Evolutionary conservation across 2,113 vertebrate genomes (phyloP).

Genomic region (Otocyon megalotis): DNA sequence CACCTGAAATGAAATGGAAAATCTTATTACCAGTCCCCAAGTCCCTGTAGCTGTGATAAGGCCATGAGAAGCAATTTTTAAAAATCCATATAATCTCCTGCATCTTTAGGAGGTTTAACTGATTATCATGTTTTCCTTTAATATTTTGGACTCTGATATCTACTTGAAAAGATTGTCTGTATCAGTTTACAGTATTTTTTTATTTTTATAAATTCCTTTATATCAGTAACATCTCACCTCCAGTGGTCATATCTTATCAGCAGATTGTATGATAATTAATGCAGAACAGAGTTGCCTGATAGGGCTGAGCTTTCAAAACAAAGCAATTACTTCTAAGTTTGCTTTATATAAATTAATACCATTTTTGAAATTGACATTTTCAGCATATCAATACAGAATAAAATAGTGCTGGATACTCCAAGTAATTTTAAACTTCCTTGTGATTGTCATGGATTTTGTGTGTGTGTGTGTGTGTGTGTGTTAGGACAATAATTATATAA

Average conservation of each 20-base stretch:
- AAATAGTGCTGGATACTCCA: background rate
- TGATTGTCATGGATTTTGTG: background rate
- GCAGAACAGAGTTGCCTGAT: background rate
- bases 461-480: background rate
- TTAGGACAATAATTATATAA: background rate
- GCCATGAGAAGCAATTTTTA: slow-evolving; percentile 1
- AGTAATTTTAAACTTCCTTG: background rate
- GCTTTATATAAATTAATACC: background rate
- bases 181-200: background rate
- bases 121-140: slow-evolving; percentile 36
- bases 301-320: background rate
- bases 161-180: background rate
- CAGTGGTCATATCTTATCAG: background rate
- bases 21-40: slow-evolving; percentile 19
- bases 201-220: background rate
- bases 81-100: slow-evolving; percentile 3
- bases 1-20: slow-evolving; percentile 51
- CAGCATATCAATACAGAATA: background rate
- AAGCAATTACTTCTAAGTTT: background rate
- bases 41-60: background rate
- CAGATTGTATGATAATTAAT: background rate
- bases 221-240: background rate
- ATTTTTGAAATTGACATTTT: background rate
- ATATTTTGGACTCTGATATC: slow-evolving; percentile 1
- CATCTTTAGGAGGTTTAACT: slow-evolving; percentile 15